Conservation (phyloP, 2,888 invertebrate species). For the Caenorhabditis plicata region DNA sequence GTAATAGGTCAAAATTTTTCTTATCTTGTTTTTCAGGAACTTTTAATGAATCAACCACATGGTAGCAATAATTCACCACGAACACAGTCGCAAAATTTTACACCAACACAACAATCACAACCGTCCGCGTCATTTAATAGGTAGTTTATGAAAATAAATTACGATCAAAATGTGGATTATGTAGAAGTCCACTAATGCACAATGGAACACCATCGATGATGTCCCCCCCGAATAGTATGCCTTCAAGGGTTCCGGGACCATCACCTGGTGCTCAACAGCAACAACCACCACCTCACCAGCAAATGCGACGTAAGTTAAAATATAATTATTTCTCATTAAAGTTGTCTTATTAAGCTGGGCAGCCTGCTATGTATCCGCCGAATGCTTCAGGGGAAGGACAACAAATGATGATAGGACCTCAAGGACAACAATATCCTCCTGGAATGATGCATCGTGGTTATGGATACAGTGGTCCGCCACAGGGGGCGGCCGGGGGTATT, state of each 20-base stretch:
- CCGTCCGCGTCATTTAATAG: slow-evolving; percentile 10
- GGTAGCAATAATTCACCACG: slow-evolving; percentile 41
- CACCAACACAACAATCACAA: slow-evolving; percentile 17
- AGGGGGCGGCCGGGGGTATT: neutral
- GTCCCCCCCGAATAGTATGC: slow-evolving; percentile 37
- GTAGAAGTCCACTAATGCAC: slow-evolving; percentile 30
- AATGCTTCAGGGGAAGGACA: slow-evolving; percentile 4
- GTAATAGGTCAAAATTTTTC: too few relatives aligned
- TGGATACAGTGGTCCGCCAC: slow-evolving; percentile 1
- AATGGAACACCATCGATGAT: slow-evolving; percentile 37
- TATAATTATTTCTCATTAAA: too few relatives aligned
- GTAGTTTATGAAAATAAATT: neutral
- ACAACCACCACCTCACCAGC: slow-evolving; percentile 10
- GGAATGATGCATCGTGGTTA: slow-evolving; percentile 26
- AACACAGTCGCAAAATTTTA: slow-evolving; percentile 9
- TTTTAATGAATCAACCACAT: slow-evolving; percentile 50
- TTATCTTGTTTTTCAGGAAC: slow-evolving; percentile 56
- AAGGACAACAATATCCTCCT: slow-evolving; percentile 6
- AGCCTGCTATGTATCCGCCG: slow-evolving; percentile 18
- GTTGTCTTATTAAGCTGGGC: too few relatives aligned
- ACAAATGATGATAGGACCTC: slow-evolving; percentile 22
- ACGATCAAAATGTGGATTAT: slow-evolving; percentile 3
- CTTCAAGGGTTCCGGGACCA: slow-evolving; percentile 27
- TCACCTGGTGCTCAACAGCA: slow-evolving; percentile 32
- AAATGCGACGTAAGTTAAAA: too few relatives aligned